Percentiles rank a stretch among this genome's conserved stretches.
phyloP scores from a whole-genome alignment of 2,888 invertebrate genomes.

The Mactromeris polynyma region DNA sequence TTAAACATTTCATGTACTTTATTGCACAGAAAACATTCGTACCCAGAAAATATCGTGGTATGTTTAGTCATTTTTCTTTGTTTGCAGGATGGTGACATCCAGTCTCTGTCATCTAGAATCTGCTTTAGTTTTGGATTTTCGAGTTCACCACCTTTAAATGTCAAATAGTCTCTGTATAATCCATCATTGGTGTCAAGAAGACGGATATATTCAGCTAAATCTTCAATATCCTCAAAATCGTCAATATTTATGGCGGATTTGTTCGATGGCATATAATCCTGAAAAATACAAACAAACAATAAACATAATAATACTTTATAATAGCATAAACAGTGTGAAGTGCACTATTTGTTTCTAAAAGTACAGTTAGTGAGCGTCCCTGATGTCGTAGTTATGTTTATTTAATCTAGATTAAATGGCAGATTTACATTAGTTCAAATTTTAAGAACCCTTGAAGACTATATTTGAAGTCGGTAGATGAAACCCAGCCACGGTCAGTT shows the following conservation, averaged over 20 bases:
- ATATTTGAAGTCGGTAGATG: no score
- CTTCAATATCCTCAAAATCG: slow-evolving; percentile 80
- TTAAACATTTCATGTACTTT: slow-evolving; percentile 54
- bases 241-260: slow-evolving; percentile 81
- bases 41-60: slow-evolving; percentile 73
- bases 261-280: slow-evolving; percentile 36
- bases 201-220: slow-evolving; percentile 79
- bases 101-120: slow-evolving; percentile 73
- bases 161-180: slow-evolving; percentile 78
- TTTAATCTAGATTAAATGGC: no score
- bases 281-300: no score
- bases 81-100: slow-evolving; percentile 67
- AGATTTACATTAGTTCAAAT: no score
- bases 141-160: slow-evolving; percentile 75
- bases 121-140: slow-evolving; percentile 76
- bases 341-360: no score
- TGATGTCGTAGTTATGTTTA: no score
- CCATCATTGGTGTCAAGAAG: slow-evolving; percentile 80
- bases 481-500: no score
- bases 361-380: no score
- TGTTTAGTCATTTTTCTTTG: slow-evolving; percentile 23
- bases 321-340: no score
- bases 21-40: slow-evolving; percentile 84
- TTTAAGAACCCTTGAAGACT: no score
- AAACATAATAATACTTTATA: no score